These are phyloP conservation scores for Cantharis flavilabris DNA, from an alignment of 2,888 invertebrate species.

Conservation along the genomic window DNA sequence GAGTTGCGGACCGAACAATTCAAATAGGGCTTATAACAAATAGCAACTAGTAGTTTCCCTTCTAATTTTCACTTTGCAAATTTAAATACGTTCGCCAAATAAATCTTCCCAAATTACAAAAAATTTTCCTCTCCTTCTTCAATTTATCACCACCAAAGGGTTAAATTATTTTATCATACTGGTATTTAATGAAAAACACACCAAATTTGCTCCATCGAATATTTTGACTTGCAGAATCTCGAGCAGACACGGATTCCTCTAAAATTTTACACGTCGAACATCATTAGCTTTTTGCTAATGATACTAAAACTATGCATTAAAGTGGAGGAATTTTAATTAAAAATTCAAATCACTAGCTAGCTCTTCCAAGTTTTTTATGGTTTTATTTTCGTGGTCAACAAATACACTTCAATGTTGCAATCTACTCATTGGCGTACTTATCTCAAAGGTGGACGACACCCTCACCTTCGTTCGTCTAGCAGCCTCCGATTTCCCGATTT, in stretches of 20 bases:
- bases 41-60: constrained; percentile 31
- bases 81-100: background rate
- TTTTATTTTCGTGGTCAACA: background rate
- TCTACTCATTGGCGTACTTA: too few relatives aligned
- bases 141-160: background rate
- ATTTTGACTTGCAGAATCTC: background rate
- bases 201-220: background rate
- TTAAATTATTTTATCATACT: background rate
- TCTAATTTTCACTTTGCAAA: background rate
- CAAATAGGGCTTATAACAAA: constrained; percentile 32
- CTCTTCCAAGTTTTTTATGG: background rate
- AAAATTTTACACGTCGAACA: background rate
- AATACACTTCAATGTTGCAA: background rate
- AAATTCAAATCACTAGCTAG: background rate
- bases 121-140: background rate
- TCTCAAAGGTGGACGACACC: too few relatives aligned
- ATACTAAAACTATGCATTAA: background rate
- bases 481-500: too few relatives aligned
- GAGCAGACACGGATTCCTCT: background rate
- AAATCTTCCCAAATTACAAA: background rate
- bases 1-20: constrained; percentile 30
- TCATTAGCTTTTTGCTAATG: background rate
- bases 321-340: background rate
- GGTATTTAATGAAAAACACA: background rate
- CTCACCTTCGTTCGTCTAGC: too few relatives aligned